phyloP scores from a whole-genome alignment of 2,888 invertebrate species.

The Hirtodrosophila cameraria region DNA sequence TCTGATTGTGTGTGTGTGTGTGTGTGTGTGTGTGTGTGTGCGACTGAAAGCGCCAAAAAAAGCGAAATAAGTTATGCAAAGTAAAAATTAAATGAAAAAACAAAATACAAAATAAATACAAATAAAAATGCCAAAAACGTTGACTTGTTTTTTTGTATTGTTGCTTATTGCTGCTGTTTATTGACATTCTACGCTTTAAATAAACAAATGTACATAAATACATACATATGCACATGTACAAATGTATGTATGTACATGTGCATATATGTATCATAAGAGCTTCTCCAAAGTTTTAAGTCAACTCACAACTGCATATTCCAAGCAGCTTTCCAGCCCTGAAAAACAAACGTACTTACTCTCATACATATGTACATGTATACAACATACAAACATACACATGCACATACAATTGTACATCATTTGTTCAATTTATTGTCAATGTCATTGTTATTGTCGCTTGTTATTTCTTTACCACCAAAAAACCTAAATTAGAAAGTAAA shows the following conservation, averaged over 20 bases:
- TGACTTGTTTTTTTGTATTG: conserved; percentile 38
- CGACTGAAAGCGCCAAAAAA: conserved; percentile 45
- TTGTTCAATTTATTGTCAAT: conserved; percentile 27
- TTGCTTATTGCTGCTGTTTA: conserved; percentile 17
- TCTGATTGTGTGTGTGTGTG: conserved; percentile 3
- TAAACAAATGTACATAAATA: background rate
- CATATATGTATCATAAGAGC: background rate
- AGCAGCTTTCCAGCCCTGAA: conserved; percentile 11
- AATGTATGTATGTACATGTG: background rate
- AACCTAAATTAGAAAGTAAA: conserved; percentile 35
- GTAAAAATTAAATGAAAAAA: conserved; percentile 44
- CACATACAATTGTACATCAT: background rate
- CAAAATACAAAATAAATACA: conserved; percentile 3
- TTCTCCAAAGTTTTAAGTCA: conserved; percentile 5
- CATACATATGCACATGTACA: background rate
- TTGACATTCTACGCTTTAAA: conserved; percentile 2
- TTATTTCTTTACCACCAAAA: conserved; percentile 2
- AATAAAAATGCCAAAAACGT: conserved; percentile 51
- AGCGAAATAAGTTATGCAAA: conserved; percentile 65
- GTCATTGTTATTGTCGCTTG: conserved; percentile 14
- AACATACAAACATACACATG: background rate
- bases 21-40: conserved; percentile 13
- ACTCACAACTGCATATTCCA: conserved; percentile 10
- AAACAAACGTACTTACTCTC: conserved; percentile 8
- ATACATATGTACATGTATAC: background rate